phyloP scores from a whole-genome alignment of 2,888 invertebrate genomes.

The Agrotis puta region DNA sequence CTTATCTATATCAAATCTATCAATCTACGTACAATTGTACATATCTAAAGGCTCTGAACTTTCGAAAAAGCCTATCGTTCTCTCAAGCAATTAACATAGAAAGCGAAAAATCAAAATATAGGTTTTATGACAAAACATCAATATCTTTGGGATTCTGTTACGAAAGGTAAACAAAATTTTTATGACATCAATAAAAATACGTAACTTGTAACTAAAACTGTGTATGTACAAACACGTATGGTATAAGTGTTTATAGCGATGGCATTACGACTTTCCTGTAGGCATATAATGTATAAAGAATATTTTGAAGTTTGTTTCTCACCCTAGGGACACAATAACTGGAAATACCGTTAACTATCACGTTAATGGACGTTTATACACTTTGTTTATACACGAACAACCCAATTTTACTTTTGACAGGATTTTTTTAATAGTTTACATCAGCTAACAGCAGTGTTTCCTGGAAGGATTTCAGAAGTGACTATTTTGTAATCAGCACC shows the following conservation, averaged over 20 bases:
- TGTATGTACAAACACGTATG: not conserved
- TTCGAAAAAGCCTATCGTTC: constrained; percentile 39
- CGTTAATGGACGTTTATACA: no score
- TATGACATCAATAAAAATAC: constrained; percentile 6
- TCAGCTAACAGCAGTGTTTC: no score
- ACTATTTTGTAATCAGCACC: no score
- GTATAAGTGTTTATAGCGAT: not conserved
- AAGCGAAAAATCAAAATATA: constrained; percentile 2
- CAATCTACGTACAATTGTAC: not conserved
- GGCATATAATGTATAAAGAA: no score
- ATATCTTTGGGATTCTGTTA: not conserved
- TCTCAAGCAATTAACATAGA: constrained; percentile 24
- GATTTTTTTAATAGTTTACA: no score
- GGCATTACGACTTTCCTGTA: not conserved
- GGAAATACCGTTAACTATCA: no score
- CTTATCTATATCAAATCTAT: not conserved
- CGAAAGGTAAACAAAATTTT: constrained; percentile 8
- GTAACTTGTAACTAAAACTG: not conserved
- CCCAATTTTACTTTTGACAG: no score
- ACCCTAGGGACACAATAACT: no score
- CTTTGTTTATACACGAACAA: no score
- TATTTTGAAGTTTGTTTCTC: no score
- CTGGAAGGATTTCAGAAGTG: no score
- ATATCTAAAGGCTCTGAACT: not conserved
- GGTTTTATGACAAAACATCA: constrained; percentile 12